Percentiles rank a stretch among this genome's conserved stretches.
Evolutionary conservation across 2,888 invertebrate genomes (phyloP).

Genomic region (Caenorhabditis afra): DNA sequence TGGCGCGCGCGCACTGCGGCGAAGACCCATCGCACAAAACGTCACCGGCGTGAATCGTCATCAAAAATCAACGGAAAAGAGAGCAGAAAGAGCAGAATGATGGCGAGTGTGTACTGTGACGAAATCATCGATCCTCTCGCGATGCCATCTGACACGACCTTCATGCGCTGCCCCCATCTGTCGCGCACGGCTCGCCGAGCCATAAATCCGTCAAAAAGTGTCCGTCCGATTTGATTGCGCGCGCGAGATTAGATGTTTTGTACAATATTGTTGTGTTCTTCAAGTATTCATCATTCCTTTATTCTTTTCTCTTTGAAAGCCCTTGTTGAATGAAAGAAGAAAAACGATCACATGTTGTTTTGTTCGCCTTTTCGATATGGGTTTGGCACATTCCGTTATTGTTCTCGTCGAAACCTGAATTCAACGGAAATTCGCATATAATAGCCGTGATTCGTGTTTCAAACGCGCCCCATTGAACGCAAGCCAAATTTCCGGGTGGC

Average conservation of each 20-base stretch:
- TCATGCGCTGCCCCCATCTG: not conserved
- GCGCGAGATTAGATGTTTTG: not conserved
- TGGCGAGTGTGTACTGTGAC: not conserved
- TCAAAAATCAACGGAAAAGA: conserved; percentile 5
- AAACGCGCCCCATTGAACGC: too few relatives aligned
- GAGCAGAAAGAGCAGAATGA: conserved; percentile 42
- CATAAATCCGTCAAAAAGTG: not conserved
- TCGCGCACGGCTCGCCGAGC: not conserved
- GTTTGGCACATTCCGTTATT: conserved; percentile 2
- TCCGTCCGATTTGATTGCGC: not conserved
- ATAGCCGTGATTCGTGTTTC: too few relatives aligned
- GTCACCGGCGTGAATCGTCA: conserved; percentile 5
- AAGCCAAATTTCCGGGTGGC: too few relatives aligned
- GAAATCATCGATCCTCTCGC: conserved; percentile 25
- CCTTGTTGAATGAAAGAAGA: not conserved
- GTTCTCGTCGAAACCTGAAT: conserved; percentile 34
- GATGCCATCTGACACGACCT: conserved; percentile 19
- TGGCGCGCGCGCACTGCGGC: conserved; percentile 46
- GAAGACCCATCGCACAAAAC: too few relatives aligned
- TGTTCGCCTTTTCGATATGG: conserved; percentile 31
- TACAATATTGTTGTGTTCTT: too few relatives aligned
- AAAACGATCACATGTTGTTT: conserved; percentile 10
- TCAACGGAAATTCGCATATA: not conserved
- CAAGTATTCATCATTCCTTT: too few relatives aligned
- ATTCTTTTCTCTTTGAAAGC: too few relatives aligned